Evolutionary conservation across 2,113 vertebrate genomes (phyloP), one percentile per base, ranked within the genome.

Genomic region (Limanda limanda): DNA sequence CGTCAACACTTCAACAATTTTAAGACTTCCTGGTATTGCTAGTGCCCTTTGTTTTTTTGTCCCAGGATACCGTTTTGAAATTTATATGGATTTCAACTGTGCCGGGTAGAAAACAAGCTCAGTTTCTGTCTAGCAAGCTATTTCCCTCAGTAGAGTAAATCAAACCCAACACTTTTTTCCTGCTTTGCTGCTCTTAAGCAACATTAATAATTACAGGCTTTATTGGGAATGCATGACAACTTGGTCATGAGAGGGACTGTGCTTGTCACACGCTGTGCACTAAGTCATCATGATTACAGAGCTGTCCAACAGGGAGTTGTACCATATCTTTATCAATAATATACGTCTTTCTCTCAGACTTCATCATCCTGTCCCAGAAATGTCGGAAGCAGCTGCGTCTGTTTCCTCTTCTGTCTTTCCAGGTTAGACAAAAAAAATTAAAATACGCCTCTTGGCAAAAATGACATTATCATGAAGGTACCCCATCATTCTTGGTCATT

Each of bases 201-300:
- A 84, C 87, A 82, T 86, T 76, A 92, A 93, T 92, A 93, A 93
- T 94, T 93, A 74, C 76, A 90, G 83, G 78, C 79, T 91, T 74
- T 82, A 79, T 74, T 82, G 65, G 62, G 71, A 90, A 81, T 47
- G 82, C 88, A 63, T 84, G 81, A 92, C 79, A 88, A 73, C 48
- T 59, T 66, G 83, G 79, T 84, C 76, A 81, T 81, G 78, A 77
- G 83, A 85, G 68, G 89, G 81, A 70, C 51, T 81, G 56, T 51
- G 83, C 72, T 69, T 86, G 81, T 90, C 83, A 86, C 73, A 74
- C 79, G 74, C 83, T 84, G 77, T 81, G 68, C 87, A 90, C 93
- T 87, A 92, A 85, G 74, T 78, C 77, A 48, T 82, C 77, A 21
- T 57, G 72, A 84, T 81, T 81, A 68, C 64, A 65, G 76, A 74